Evolutionary conservation across 2,888 invertebrate genomes (phyloP).

Genomic region (Formica aserva): DNA sequence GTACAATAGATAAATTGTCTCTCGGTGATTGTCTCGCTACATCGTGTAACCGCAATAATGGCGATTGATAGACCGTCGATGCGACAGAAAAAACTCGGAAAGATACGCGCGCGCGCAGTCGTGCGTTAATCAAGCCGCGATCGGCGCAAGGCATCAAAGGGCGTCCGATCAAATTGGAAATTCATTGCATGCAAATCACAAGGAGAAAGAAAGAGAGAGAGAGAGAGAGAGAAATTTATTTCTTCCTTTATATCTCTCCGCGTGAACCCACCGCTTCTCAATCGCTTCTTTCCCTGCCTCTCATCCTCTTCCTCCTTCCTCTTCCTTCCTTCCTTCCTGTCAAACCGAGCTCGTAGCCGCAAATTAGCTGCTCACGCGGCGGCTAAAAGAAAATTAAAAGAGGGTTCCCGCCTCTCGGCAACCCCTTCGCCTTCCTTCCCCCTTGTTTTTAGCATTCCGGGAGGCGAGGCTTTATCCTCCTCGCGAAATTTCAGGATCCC

Average conservation of each 20-base stretch:
- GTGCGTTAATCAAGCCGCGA: constrained; percentile 70
- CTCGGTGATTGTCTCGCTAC: neutral
- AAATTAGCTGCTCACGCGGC: constrained; percentile 78
- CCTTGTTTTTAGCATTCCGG: constrained; percentile 23
- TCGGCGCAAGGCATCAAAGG: constrained; percentile 75
- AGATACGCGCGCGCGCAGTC: constrained; percentile 41
- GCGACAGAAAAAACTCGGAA: constrained; percentile 13
- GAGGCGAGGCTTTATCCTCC: constrained; percentile 14
- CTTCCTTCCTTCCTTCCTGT: constrained; percentile 79
- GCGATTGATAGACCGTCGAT: constrained; percentile 13
- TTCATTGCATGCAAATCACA: constrained; percentile 78
- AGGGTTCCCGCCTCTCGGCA: constrained; percentile 65
- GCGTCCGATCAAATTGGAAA: constrained; percentile 71
- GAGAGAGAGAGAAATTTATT: constrained; percentile 70
- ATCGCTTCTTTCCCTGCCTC: constrained; percentile 73
- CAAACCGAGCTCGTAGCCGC: constrained; percentile 78
- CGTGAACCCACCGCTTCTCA: constrained; percentile 65
- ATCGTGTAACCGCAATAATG: constrained; percentile 2
- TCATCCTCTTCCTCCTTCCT: constrained; percentile 51
- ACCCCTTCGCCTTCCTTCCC: constrained; percentile 54
- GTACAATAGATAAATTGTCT: neutral
- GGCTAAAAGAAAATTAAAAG: constrained; percentile 79
- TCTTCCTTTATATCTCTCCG: constrained; percentile 68
- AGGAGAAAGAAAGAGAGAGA: constrained; percentile 69
- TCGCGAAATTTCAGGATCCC: constrained; percentile 24